Conservation (phyloP, 2,888 invertebrate species). For the Cancer borealis region DNA sequence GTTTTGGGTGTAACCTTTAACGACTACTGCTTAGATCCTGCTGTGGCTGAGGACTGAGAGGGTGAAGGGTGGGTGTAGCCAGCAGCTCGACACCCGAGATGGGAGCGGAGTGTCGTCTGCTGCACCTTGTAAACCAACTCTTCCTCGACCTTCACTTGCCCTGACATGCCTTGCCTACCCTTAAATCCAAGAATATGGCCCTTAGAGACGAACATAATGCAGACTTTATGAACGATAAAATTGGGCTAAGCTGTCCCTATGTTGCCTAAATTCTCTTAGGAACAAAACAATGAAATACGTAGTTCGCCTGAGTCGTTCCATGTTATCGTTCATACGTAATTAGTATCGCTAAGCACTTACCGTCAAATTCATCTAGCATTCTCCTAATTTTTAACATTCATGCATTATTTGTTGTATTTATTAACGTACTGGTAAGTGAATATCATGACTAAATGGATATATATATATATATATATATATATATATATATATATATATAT, state of each 20-base stretch:
- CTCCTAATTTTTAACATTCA: neutral
- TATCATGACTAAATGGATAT: neutral
- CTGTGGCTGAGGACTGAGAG: neutral
- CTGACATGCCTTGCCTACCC: neutral
- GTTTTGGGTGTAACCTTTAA: neutral
- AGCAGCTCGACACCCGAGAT: neutral
- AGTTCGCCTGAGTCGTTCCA: neutral
- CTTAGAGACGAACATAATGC: neutral
- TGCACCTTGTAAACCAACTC: neutral
- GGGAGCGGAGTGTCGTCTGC: slow-evolving; percentile 37
- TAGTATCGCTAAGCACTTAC: neutral
- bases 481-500: too few species aligned
- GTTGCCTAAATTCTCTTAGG: neutral
- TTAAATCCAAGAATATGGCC: neutral
- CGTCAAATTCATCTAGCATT: neutral
- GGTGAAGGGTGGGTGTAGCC: neutral
- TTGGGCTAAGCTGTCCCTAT: neutral
- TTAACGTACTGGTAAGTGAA: neutral
- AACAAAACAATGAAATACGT: neutral
- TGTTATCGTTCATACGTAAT: neutral
- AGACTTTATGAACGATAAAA: neutral
- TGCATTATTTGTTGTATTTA: neutral
- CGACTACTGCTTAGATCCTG: neutral
- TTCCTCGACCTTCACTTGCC: neutral
- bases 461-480: too few species aligned